Evolutionary conservation across 1,140 invertebrate species (phyloP).

Genomic region (Ostrea edulis): DNA sequence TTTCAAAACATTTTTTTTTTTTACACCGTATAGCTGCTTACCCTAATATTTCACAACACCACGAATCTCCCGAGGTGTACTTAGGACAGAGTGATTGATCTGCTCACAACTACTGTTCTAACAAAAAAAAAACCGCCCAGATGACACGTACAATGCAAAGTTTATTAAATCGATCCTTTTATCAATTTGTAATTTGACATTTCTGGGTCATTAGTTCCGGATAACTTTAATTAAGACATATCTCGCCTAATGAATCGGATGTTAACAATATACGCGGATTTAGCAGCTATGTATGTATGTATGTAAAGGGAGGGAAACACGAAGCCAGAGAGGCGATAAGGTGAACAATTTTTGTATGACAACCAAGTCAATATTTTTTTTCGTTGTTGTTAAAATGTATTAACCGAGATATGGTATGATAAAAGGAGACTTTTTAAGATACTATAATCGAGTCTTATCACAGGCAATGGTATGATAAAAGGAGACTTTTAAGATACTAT

Average conservation of each 20-base stretch:
- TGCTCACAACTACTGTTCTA: background rate
- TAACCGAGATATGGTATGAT: too few relatives aligned
- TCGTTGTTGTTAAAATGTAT: background rate
- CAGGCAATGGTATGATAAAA: too few relatives aligned
- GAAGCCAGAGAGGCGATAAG: background rate
- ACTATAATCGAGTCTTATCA: too few relatives aligned
- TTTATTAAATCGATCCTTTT: background rate
- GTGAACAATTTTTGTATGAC: background rate
- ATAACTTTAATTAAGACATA: background rate
- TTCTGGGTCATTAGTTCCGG: slow-evolving; percentile 16
- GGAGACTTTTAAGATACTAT: too few relatives aligned
- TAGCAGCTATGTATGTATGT: background rate
- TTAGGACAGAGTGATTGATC: background rate
- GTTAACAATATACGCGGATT: background rate
- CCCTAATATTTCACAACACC: background rate
- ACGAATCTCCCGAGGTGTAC: background rate
- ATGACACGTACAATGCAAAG: background rate
- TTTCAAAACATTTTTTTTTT: too few relatives aligned
- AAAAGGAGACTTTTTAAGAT: too few relatives aligned
- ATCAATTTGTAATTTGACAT: slow-evolving; percentile 17
- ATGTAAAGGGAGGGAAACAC: background rate
- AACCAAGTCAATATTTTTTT: background rate
- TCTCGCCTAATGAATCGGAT: background rate
- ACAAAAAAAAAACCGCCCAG: background rate
- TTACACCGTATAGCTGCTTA: background rate